phyloP scores from a whole-genome alignment of 1,140 invertebrate species.

The Paralvinella palmiformis region DNA sequence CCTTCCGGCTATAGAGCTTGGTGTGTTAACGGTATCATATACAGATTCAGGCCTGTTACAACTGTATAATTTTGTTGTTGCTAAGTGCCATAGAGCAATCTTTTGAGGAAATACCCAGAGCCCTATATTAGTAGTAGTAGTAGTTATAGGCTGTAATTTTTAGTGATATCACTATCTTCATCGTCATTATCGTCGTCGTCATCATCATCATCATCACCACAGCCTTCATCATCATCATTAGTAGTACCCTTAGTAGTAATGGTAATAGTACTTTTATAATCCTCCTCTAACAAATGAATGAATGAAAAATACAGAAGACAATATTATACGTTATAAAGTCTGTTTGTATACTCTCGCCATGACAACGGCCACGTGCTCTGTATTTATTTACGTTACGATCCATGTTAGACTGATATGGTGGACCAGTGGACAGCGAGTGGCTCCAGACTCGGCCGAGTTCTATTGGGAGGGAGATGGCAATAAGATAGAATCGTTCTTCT shows the following conservation, averaged over 20 bases:
- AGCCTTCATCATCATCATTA: no score
- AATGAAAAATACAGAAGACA: not conserved
- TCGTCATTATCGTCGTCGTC: no score
- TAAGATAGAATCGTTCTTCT: not conserved
- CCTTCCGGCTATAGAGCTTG: not conserved
- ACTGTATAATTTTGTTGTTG: not conserved
- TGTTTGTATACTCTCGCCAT: no score
- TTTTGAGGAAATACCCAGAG: no score
- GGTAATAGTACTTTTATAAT: not conserved
- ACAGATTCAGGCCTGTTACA: not conserved
- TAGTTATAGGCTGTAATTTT: no score
- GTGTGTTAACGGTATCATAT: no score
- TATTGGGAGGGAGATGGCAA: constrained; percentile 8
- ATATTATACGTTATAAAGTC: no score
- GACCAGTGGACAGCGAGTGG: not conserved
- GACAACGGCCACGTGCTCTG: no score
- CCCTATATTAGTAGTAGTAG: no score
- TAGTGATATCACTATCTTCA: no score
- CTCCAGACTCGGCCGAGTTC: not conserved
- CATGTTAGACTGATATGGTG: constrained; percentile 2
- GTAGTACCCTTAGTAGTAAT: not conserved
- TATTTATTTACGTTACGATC: not conserved
- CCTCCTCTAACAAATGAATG: not conserved
- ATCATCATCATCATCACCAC: no score
- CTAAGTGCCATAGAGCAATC: no score